A percentile compares a stretch with the other conserved stretches of the same genome.
These are phyloP conservation scores for Tenthredo mesomela DNA, from an alignment of 2,888 invertebrate species.

Conservation along the genomic window DNA sequence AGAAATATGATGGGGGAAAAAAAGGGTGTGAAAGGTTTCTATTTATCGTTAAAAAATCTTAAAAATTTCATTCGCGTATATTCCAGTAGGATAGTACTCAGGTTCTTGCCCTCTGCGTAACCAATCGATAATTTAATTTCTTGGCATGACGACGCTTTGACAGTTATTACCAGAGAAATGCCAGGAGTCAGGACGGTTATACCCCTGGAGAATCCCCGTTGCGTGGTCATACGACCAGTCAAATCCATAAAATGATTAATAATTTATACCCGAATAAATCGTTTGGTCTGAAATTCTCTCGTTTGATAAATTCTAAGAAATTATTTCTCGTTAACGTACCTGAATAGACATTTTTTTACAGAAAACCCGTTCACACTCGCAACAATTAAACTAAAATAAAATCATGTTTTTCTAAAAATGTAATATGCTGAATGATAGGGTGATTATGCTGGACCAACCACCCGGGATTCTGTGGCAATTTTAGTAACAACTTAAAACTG, in stretches of 20 bases:
- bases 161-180: constrained; percentile 46
- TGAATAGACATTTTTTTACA: background rate
- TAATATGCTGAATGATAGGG: constrained; percentile 8
- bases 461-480: background rate
- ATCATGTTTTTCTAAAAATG: background rate
- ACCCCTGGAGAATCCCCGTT: background rate
- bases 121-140: constrained; percentile 61
- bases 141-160: constrained; percentile 52
- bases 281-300: background rate
- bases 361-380: background rate
- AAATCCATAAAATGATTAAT: constrained; percentile 1
- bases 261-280: background rate
- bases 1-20: background rate
- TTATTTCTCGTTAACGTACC: background rate
- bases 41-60: background rate
- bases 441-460: constrained; percentile 16
- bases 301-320: background rate
- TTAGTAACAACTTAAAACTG: constrained; percentile 26
- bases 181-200: constrained; percentile 35
- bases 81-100: background rate
- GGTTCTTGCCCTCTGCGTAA: constrained; percentile 22
- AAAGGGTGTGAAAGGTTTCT: background rate
- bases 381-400: background rate
- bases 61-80: background rate
- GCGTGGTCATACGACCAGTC: background rate